Percentiles rank a stretch among this genome's conserved stretches.
phyloP scores from a whole-genome alignment of 2,113 vertebrate species.

The Lota lota region DNA sequence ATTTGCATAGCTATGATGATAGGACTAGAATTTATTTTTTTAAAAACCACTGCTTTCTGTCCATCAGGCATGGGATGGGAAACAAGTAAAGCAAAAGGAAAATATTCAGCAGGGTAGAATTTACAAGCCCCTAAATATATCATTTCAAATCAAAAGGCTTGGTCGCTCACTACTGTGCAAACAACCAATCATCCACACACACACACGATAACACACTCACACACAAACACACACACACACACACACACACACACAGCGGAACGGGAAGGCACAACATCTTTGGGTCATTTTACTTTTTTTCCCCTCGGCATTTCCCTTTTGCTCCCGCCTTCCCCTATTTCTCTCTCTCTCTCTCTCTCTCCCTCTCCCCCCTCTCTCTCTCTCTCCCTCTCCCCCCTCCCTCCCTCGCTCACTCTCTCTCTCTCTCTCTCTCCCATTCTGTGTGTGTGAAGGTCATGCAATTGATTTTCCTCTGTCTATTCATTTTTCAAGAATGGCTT shows the following conservation, averaged over 20 bases:
- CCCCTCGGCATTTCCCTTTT: conserved; percentile 55
- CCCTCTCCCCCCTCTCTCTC: conserved; percentile 12
- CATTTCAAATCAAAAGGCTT: conserved; percentile 18
- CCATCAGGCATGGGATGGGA: not conserved
- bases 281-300: conserved; percentile 64
- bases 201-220: not conserved
- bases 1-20: too few species aligned
- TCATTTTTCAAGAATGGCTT: conserved; percentile 84
- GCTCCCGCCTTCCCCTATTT: conserved; percentile 59
- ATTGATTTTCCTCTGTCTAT: conserved; percentile 84
- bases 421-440: conserved; percentile 57
- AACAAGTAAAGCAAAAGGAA: not conserved
- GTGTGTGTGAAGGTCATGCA: conserved; percentile 81
- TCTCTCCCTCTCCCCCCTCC: conserved; percentile 34
- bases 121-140: not conserved
- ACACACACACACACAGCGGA: conserved; percentile 28
- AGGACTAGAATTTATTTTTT: too few species aligned
- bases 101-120: not conserved
- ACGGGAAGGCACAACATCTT: conserved; percentile 45
- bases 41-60: too few species aligned
- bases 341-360: conserved; percentile 20
- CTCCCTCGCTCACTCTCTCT: conserved; percentile 37
- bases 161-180: not conserved
- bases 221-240: conserved; percentile 13
- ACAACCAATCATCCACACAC: conserved; percentile 41